Base-by-base conservation (phyloP, 2,113 vertebrate genomes). In the Patagioenas fasciata region DNA sequence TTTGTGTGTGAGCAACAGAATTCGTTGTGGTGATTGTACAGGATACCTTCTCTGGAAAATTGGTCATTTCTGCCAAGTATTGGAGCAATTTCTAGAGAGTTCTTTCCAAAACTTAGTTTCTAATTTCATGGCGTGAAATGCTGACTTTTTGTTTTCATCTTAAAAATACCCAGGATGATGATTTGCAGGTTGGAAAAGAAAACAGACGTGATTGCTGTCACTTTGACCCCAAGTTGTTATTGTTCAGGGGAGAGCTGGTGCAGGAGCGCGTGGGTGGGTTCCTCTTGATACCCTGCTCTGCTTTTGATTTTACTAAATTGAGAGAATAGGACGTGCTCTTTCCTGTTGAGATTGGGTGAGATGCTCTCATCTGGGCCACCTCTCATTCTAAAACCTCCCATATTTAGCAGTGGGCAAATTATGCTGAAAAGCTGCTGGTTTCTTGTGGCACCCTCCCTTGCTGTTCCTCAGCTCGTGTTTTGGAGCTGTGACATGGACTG, bases 291-390 rank as follows among this genome's bases (percentile, higher is more conserved):
- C 44, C 47, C 65, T 91, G 91, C 88, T 91, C 50, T 82, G 23
- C 44, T 95, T 70, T 91, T 93, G 26, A 72, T 93, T 96, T 94
- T 83, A 25, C 79, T 93, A 87, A 92, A 88, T 34, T 24, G 80
- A 67, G 73, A 81, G 50, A 82, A 32, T 5, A 93, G 80, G 91
- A 95, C 29, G 20, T 80, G 40, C 67, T 87, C 73, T 93, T 97
- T 94, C 51, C 70, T 94, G 48, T 69, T 75, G 74, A 94, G 80
- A 95, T 47, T 17, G 1, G 7, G 88, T 92, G 79, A 95, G 20
- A 65, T 89, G 58, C 86, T 94, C 72, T 72, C 40, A 62, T 72
- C 71, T 36, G 57, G 75, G 86, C 89, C 81, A 79, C 80, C 51
- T 69, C 44, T 84, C 53, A 38, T 91, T 96, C 54, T 93, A 69